These are phyloP conservation scores for Anaspis maculata DNA, from an alignment of 2,888 invertebrate genomes.

Conservation along the genomic window DNA sequence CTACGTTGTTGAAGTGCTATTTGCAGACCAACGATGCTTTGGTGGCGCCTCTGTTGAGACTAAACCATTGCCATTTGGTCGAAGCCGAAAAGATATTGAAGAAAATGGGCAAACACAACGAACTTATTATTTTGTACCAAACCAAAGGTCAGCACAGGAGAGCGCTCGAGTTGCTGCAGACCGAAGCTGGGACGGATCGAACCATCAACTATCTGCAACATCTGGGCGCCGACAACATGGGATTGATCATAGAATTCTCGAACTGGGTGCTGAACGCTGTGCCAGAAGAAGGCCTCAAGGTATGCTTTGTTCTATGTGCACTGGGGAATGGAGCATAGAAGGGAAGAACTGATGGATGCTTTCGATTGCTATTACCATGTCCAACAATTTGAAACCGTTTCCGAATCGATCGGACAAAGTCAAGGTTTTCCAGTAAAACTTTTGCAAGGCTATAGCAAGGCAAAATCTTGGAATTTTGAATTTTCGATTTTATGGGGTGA, in stretches of 20 bases:
- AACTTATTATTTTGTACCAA: slow-evolving; percentile 92
- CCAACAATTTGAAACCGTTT: too few species aligned
- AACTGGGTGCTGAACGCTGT: slow-evolving; percentile 83
- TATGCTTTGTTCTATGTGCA: too few species aligned
- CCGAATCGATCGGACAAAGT: too few species aligned
- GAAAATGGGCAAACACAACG: slow-evolving; percentile 81
- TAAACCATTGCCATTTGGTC: slow-evolving; percentile 87
- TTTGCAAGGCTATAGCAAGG: too few species aligned
- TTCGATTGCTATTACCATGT: too few species aligned
- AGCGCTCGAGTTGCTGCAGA: slow-evolving; percentile 78
- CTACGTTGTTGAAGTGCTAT: slow-evolving; percentile 94
- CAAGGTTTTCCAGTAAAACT: too few species aligned
- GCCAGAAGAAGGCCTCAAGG: slow-evolving; percentile 82
- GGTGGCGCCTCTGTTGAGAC: slow-evolving; percentile 80
- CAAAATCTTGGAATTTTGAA: too few species aligned
- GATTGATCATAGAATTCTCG: slow-evolving; percentile 88
- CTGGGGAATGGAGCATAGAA: too few species aligned
- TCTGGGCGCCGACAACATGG: slow-evolving; percentile 59
- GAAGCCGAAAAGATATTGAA: slow-evolving; percentile 87
- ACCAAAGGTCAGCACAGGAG: slow-evolving; percentile 87
- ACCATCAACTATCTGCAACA: slow-evolving; percentile 89
- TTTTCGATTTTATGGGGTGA: too few species aligned
- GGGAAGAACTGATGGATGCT: too few species aligned
- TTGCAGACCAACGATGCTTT: slow-evolving; percentile 94
- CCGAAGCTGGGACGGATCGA: slow-evolving; percentile 73